phyloP scores from a whole-genome alignment of 2,888 invertebrate species.

The Troides helena region DNA sequence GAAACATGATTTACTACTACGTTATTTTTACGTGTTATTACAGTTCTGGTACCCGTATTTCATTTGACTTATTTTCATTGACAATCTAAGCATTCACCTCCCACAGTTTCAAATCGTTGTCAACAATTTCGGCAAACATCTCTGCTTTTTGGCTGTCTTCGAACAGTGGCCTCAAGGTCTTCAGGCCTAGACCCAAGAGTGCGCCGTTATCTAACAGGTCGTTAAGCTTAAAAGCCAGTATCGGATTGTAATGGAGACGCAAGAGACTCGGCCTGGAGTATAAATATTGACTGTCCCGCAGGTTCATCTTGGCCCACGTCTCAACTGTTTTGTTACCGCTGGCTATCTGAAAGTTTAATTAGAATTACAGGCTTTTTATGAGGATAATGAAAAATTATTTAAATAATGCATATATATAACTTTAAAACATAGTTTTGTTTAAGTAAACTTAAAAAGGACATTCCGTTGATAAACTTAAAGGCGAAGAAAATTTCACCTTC shows the following conservation, averaged over 20 bases:
- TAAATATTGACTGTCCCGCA: conserved; percentile 86
- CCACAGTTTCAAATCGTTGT: conserved; percentile 92
- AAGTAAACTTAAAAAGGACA: too few species aligned
- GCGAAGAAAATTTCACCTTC: too few species aligned
- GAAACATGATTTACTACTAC: neutral
- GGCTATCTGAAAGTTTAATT: conserved; percentile 73
- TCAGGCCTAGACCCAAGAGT: conserved; percentile 86
- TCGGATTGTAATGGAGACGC: conserved; percentile 87
- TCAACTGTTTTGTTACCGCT: conserved; percentile 89
- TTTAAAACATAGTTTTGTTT: too few species aligned
- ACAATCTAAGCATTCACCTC: conserved; percentile 75
- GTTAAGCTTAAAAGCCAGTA: conserved; percentile 84
- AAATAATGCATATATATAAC: too few species aligned
- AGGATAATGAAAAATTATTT: neutral
- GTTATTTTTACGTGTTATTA: neutral
- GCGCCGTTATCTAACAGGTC: conserved; percentile 88
- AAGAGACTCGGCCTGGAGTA: conserved; percentile 89
- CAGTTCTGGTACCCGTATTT: conserved; percentile 18
- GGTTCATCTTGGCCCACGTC: conserved; percentile 85
- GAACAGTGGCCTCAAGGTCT: conserved; percentile 87
- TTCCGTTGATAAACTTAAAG: too few species aligned
- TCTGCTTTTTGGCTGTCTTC: conserved; percentile 83
- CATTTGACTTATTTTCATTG: conserved; percentile 8
- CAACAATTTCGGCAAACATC: conserved; percentile 91
- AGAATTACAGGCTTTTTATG: neutral